These are phyloP conservation scores for Lymantria dispar DNA, from an alignment of 2,888 invertebrate genomes.

Conservation along the genomic window DNA sequence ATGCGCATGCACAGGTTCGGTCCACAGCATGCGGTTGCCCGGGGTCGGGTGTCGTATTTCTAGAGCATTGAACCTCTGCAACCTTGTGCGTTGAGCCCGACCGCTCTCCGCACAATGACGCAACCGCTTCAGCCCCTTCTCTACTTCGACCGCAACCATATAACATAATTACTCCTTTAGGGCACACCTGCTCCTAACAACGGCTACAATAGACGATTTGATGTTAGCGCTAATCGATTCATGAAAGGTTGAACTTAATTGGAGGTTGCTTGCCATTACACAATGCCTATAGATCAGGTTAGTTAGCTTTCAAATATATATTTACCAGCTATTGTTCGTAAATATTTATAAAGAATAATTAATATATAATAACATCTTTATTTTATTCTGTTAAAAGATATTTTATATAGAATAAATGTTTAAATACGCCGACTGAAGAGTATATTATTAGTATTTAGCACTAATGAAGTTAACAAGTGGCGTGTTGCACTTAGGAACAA, in stretches of 20 bases:
- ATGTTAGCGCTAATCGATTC: slow-evolving; percentile 61
- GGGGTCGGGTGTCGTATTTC: slow-evolving; percentile 79
- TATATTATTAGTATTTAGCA: slow-evolving; percentile 9
- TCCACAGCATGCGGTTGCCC: slow-evolving; percentile 56
- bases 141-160: slow-evolving; percentile 60
- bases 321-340: slow-evolving; percentile 21
- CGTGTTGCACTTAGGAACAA: slow-evolving; percentile 43
- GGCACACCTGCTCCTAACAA: slow-evolving; percentile 72
- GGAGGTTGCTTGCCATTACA: slow-evolving; percentile 54
- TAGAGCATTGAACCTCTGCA: slow-evolving; percentile 82
- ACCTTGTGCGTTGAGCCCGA: slow-evolving; percentile 80
- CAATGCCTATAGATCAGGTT: slow-evolving; percentile 36
- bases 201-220: slow-evolving; percentile 63
- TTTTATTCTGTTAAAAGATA: background rate
- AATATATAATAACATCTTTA: too few species aligned
- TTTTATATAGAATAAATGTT: background rate
- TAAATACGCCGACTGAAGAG: background rate
- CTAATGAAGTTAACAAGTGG: slow-evolving; percentile 44
- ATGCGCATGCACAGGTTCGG: slow-evolving; percentile 41
- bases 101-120: slow-evolving; percentile 78
- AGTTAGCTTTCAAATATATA: slow-evolving; percentile 28
- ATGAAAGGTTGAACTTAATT: slow-evolving; percentile 73
- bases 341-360: background rate
- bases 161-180: slow-evolving; percentile 77
- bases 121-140: slow-evolving; percentile 78